A percentile compares a stretch with the other conserved stretches of the same genome.
These are phyloP conservation scores for Bambusicola thoracicus DNA, from an alignment of 2,113 vertebrate genomes.

Conservation along the genomic window DNA sequence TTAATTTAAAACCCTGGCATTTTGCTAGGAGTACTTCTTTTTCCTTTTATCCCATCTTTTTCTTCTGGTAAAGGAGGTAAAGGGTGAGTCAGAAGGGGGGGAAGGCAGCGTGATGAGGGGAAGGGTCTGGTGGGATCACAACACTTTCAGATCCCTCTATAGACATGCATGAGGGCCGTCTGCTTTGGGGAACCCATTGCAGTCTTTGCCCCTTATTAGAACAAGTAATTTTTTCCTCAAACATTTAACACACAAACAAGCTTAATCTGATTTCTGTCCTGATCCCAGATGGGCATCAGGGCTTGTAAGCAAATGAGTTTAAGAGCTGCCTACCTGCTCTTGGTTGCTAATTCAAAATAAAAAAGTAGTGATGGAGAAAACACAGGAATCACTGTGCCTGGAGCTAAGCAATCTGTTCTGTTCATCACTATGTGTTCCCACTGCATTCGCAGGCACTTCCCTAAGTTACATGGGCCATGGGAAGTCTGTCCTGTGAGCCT, in stretches of 20 bases:
- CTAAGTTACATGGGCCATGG: background rate
- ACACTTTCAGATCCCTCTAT: background rate
- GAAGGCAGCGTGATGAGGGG: background rate
- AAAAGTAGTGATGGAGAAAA: background rate
- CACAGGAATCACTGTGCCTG: background rate
- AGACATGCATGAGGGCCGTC: background rate
- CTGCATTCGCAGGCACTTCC: conserved; percentile 10
- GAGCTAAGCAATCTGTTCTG: conserved; percentile 31
- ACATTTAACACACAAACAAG: conserved; percentile 77
- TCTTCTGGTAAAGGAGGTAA: background rate
- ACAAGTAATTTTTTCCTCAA: conserved; percentile 69
- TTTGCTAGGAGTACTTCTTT: conserved; percentile 70
- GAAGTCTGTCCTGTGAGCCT: background rate
- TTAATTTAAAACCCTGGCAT: conserved; percentile 79
- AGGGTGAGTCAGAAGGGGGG: background rate
- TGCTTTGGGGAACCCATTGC: conserved; percentile 32
- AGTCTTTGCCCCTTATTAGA: conserved; percentile 59
- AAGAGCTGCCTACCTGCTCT: conserved; percentile 56
- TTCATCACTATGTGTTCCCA: background rate
- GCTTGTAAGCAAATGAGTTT: conserved; percentile 66
- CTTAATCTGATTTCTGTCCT: conserved; percentile 73
- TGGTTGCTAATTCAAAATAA: conserved; percentile 47
- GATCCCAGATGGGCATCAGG: conserved; percentile 62
- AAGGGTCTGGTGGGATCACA: background rate
- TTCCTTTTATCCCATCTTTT: conserved; percentile 28